Evolutionary conservation across 2,113 vertebrate species (phyloP).

Genomic region (Brachyistius frenatus): DNA sequence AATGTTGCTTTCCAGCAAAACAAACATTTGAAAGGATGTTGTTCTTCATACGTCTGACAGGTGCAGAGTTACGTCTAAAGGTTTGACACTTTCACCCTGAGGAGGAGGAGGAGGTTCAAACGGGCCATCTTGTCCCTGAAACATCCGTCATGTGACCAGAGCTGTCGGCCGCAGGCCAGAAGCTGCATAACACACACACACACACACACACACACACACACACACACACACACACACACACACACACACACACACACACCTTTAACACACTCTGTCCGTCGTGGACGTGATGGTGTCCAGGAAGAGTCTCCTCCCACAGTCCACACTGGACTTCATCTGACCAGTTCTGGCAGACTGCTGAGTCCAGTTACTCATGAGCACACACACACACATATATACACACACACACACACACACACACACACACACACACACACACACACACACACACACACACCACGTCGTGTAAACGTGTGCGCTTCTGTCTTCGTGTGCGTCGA

Average conservation of each 20-base stretch:
- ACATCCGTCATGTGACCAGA: no score
- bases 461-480: background rate
- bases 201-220: background rate
- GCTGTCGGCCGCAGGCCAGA: no score
- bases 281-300: background rate
- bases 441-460: no score
- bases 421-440: no score
- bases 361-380: background rate
- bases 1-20: no score
- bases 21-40: no score
- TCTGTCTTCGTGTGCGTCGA: background rate
- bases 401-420: background rate
- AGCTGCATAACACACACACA: no score
- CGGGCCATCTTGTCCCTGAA: no score
- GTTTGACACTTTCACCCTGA: no score
- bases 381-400: background rate
- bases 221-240: background rate
- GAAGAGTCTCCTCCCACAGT: background rate
- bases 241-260: background rate
- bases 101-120: no score
- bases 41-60: no score
- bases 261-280: slow-evolving; percentile 6
- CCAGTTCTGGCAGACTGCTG: background rate
- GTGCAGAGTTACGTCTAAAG: no score
- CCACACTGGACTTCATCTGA: background rate